Evolutionary conservation across 2,888 invertebrate species (phyloP), one percentile per base, ranked within the genome.

Genomic region (Ceratothoa steindachneri): DNA sequence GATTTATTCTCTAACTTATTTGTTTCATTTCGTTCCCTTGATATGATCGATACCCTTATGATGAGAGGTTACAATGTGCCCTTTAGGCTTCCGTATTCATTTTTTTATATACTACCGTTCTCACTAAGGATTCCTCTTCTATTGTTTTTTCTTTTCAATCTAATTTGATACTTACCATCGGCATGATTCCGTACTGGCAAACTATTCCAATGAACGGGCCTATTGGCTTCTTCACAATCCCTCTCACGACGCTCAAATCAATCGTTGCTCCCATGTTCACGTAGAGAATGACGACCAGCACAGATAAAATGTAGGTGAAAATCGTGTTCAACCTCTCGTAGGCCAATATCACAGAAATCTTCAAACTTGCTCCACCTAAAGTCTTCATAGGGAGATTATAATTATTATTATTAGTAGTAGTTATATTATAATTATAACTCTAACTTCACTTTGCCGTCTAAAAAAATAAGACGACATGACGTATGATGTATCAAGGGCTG

Each of bases 211-310:
- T 91, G 0, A 86, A 83, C 0, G 93, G 93, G 0, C 92, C 93
- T 22, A 93, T 85, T 0, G 95, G 95, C 78, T 87, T 87, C 80
- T 87, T 88, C 1, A 93, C 80, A 27, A 90, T 90, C 0, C 86
- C 85, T 80, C 87, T 87, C n/a, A 93, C 87, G 0, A 89, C 88
- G 0, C 87, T 85, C 88, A 92, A 88, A 83, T 94, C 90, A 84
- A 95, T 87, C 0, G 94, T 93, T 82, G 93, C 93, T 0, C 95
- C 95, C 85, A 95, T 95, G 86, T 94, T 95, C 71, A 95, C 90
- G 83, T 93, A 95, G 81, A 94, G 89, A 67, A 95, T 85, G 0
- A 91, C 90, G 53, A 92, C 90, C 66, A 95, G 87, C 67, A 89
- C 85, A 0, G 90, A 90, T 2, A 95, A 91, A 74, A 91, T 90